Evolutionary conservation across 2,888 invertebrate species (phyloP), one percentile per base, ranked within the genome.

Genomic region (Trisateles emortualis): DNA sequence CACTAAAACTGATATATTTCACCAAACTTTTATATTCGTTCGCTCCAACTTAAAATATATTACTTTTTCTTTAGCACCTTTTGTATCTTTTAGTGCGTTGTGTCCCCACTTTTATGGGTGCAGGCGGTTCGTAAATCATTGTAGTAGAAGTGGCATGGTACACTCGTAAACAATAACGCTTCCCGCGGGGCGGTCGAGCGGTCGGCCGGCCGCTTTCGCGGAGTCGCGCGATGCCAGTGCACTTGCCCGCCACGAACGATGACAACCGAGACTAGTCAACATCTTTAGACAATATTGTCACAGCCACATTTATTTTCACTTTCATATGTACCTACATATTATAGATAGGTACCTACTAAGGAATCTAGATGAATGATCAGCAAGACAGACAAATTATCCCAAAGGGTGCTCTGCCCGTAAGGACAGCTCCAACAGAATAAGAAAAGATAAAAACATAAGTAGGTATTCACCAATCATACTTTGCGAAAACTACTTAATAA

Each of bases 11-110:
- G 88, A 91, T 91, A 90, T 90, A 91, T 90, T 91, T 90, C 86
- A 89, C 88, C 85, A 86, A 89, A 90, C 85, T 89, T 90, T 92
- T 91, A 91, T 91, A 90, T 86, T 85, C 86, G 86, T 90, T 87
- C 86, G 79, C 83, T 87, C 83, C 79, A 86, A 89, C 89, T 90
- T 89, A 81, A 87, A 92, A 91, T 90, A 91, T 92, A 90, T 91
- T 87, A 88, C 90, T 86, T 90, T 86, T 92, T 92, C 90, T 91
- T 90, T 90, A 92, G 90, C 90, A 91, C 91, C 92, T 92, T 92
- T 92, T 92, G 92, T 92, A 87, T 88, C 87, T 92, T 92, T 91
- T 90, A 90, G 88, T 88, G 84, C 85, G 86, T 87, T 89, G 89
- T 90, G 89, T 90, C 92, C 90, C 87, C 83, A 81, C 83, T 90